Evolutionary conservation across 2,888 invertebrate genomes (phyloP).

Genomic region (Myopa tessellatipennis): DNA sequence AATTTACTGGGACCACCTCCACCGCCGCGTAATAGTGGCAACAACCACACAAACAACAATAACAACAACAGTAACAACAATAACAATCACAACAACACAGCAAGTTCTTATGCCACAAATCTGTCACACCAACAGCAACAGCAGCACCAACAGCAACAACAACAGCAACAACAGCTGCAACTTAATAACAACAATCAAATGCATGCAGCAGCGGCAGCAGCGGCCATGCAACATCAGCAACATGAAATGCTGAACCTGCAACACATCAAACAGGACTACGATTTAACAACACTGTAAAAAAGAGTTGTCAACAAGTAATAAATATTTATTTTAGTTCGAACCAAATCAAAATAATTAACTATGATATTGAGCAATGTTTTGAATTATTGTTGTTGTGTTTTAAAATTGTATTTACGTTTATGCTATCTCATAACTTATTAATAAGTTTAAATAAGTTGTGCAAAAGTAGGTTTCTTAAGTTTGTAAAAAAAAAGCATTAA

Average conservation of each 20-base stretch:
- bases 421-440: conserved; percentile 4
- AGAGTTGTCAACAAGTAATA: neutral
- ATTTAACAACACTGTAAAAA: conserved; percentile 81
- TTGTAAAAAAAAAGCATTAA: too few species aligned
- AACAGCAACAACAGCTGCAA: conserved; percentile 47
- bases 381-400: conserved; percentile 2
- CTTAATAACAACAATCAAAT: conserved; percentile 68
- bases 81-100: conserved; percentile 58
- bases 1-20: conserved; percentile 55
- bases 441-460: too few species aligned
- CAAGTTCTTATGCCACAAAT: conserved; percentile 57
- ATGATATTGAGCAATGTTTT: neutral
- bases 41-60: conserved; percentile 54
- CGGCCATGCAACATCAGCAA: conserved; percentile 49
- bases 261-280: conserved; percentile 87
- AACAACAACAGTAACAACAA: conserved; percentile 48
- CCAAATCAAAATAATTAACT: neutral
- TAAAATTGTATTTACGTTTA: neutral
- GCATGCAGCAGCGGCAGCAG: conserved; percentile 51
- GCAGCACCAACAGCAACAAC: conserved; percentile 46
- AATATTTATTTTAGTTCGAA: conserved; percentile 18
- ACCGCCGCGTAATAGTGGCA: conserved; percentile 69
- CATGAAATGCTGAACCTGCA: conserved; percentile 65
- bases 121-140: conserved; percentile 53
- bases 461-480: too few species aligned